A percentile compares a stretch with the other conserved stretches of the same genome.
Evolutionary conservation across 2,888 invertebrate species (phyloP).

Genomic region (Clusia tigrina): DNA sequence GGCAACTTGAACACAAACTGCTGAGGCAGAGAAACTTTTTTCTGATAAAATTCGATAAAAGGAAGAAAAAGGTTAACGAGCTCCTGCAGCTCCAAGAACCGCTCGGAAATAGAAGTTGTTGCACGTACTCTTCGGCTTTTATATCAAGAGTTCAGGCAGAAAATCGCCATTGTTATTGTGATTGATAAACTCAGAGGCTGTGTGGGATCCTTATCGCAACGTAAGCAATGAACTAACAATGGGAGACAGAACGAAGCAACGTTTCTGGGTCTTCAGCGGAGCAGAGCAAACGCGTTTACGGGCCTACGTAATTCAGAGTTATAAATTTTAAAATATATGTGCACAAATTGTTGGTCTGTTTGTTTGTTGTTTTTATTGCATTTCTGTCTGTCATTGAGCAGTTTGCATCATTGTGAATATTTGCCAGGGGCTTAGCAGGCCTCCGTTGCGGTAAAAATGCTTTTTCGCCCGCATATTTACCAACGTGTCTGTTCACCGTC

Average conservation of each 20-base stretch:
- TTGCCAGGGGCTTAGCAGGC: conserved; percentile 6
- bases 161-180: conserved; percentile 6
- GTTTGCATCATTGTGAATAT: conserved; percentile 6
- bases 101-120: conserved; percentile 31
- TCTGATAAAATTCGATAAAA: not conserved
- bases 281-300: too few species aligned
- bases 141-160: conserved; percentile 27
- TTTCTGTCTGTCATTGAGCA: not conserved
- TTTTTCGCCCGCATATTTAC: not conserved
- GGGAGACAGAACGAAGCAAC: too few species aligned
- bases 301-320: conserved; percentile 22
- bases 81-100: conserved; percentile 39
- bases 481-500: conserved; percentile 2
- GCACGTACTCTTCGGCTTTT: conserved; percentile 29
- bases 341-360: not conserved
- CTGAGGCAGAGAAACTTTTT: not conserved
- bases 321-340: conserved; percentile 19
- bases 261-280: too few species aligned
- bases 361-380: not conserved
- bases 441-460: conserved; percentile 9
- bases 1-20: conserved; percentile 3
- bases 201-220: conserved; percentile 33
- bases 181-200: conserved; percentile 34
- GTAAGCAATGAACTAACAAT: too few species aligned
- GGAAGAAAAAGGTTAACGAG: conserved; percentile 31